These are phyloP conservation scores for Ichneumon xanthorius DNA, from an alignment of 2,888 invertebrate species.

Conservation along the genomic window DNA sequence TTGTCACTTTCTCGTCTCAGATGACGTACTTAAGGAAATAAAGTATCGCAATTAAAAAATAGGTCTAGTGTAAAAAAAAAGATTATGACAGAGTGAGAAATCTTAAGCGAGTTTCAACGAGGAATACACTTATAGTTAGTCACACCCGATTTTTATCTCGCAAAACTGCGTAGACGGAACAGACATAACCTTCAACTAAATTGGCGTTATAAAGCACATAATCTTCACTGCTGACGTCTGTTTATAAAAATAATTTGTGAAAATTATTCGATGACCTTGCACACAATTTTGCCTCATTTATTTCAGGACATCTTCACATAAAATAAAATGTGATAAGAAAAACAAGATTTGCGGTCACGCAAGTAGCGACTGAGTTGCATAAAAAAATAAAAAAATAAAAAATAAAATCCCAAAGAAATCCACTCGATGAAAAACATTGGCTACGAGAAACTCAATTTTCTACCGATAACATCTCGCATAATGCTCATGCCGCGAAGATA, in stretches of 20 bases:
- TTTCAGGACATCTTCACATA: not conserved
- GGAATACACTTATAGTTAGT: not conserved
- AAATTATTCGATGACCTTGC: not conserved
- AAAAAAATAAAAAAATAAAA: not conserved
- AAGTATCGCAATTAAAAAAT: no score
- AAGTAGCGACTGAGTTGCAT: not conserved
- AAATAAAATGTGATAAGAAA: not conserved
- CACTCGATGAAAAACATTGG: constrained; percentile 16
- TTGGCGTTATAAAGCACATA: not conserved
- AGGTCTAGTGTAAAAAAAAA: no score
- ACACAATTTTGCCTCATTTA: not conserved
- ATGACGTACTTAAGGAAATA: no score
- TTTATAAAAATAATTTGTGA: not conserved
- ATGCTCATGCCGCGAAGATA: not conserved
- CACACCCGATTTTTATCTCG: no score
- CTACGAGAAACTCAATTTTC: constrained; percentile 36
- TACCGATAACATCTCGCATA: constrained; percentile 45
- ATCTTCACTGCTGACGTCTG: not conserved
- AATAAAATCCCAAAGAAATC: not conserved
- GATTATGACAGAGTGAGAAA: not conserved
- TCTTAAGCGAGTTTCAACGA: not conserved
- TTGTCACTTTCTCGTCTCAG: no score
- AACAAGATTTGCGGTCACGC: no score
- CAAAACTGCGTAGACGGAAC: no score
- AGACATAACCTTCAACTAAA: not conserved